Base-by-base conservation (phyloP, 2,888 invertebrate genomes). In the Ptycholaimellus sp. region DNA sequence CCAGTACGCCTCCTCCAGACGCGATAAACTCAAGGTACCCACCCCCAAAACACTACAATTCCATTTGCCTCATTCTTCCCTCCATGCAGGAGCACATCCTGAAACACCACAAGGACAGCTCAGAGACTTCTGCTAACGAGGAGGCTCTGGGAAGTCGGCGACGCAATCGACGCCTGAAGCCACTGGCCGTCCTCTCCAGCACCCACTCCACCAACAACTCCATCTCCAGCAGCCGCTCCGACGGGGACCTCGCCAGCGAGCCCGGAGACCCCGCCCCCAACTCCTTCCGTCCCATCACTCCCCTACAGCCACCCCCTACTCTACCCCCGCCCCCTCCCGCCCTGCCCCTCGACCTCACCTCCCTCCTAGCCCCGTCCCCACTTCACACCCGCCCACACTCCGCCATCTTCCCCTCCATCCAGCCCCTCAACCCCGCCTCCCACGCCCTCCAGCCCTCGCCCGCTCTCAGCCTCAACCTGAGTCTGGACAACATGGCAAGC, bases 121-220 rank as follows among this genome's bases (percentile, higher is more conserved):
- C 47, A 7, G 45, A 50, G 14, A 46, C 41, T 33, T 38, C 38
- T 4, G 45, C 48, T 3, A 51, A 49, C 37, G 45, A 46, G 28
- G 46, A 51, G 13, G 22, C 30, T 34, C 85, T 45, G 67, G 83
- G 42, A 77, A 81, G 6, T 63, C 83, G 44, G 76, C 78, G 41
- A 77, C 80, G n/a, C 37, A 47, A 44, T 51, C 59, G 40, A 44
- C 54, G 36, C 41, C 49, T 49, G 27, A 40, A 47, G 23, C 50
- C 52, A 42, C 35, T 51, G 34, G 53, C 50, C 9, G 9, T 37
- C 21, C n/a, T 31, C 31, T 30, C 36, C 20, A 31, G 37, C 33
- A 6, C 17, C 36, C 14, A 48, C 68, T 80, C 13, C 27, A 29
- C 14, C 30, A 30, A 37, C 13, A 29, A 3, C 22, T 23, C 33